A percentile compares a stretch with the other conserved stretches of the same genome.
Conservation (phyloP, 2,888 invertebrate species). For the Drosophila anomelani region DNA sequence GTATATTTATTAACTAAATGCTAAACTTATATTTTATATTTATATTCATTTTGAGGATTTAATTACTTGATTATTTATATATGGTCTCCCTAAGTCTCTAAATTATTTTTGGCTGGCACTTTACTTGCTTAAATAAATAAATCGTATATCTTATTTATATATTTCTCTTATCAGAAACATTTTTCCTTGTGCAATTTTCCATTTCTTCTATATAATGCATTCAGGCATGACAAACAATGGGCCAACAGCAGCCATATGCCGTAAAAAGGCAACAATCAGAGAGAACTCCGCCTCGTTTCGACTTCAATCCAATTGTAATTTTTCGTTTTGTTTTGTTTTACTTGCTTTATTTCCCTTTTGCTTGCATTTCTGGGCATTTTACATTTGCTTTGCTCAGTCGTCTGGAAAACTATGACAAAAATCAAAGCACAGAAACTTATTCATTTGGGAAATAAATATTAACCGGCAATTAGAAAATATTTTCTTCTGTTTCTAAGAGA, state of each 20-base stretch:
- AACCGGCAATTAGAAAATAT: slow-evolving; percentile 66
- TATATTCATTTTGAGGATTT: not conserved
- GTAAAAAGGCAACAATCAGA: slow-evolving; percentile 49
- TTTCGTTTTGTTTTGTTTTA: slow-evolving; percentile 36
- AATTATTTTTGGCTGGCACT: not conserved
- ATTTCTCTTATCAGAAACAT: rapidly evolving
- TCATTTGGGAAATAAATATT: slow-evolving; percentile 74
- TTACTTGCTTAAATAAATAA: not conserved
- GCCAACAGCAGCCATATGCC: slow-evolving; percentile 64
- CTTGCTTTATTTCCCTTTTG: slow-evolving; percentile 20
- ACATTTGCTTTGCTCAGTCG: slow-evolving; percentile 35
- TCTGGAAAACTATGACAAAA: slow-evolving; percentile 43
- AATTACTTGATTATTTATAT: too few relatives aligned
- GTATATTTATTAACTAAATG: too few relatives aligned
- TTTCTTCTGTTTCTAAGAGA: slow-evolving; percentile 34
- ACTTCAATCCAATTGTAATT: slow-evolving; percentile 38
- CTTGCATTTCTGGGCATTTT: slow-evolving; percentile 23
- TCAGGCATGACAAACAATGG: slow-evolving; percentile 65
- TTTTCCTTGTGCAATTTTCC: slow-evolving; percentile 13
- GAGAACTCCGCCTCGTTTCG: slow-evolving; percentile 13
- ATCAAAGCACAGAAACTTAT: slow-evolving; percentile 58
- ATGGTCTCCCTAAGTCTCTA: not conserved
- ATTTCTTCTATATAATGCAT: slow-evolving; percentile 44
- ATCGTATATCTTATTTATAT: not conserved
- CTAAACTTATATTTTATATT: not conserved